These are phyloP conservation scores for Hemiprocne comata DNA, from an alignment of 2,113 vertebrate species.

Conservation along the genomic window DNA sequence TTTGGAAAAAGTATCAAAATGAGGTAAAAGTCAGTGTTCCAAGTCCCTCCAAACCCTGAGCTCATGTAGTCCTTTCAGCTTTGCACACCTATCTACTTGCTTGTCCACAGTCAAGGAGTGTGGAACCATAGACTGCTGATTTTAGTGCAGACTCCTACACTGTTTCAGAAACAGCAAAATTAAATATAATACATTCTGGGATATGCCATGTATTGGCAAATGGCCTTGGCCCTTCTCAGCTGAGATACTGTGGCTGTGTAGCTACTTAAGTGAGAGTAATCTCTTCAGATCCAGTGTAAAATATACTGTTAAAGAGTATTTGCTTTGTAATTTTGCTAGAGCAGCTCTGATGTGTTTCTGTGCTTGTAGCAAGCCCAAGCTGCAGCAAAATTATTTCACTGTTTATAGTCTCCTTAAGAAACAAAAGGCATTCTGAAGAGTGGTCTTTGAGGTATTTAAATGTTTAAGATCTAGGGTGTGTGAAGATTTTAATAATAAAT, in stretches of 20 bases:
- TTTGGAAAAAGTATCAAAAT: not conserved
- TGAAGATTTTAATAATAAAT: not conserved
- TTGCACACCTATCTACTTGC: not conserved
- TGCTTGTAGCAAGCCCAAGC: conserved; percentile 9
- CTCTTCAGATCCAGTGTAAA: not conserved
- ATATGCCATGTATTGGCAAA: not conserved
- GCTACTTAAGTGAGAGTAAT: not conserved
- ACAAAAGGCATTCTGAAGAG: not conserved
- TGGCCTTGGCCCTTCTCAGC: not conserved
- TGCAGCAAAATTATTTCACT: not conserved
- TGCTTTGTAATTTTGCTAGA: not conserved
- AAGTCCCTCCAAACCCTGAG: not conserved
- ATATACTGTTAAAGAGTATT: not conserved
- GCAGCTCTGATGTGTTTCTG: conserved; percentile 11
- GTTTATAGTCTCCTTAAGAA: not conserved
- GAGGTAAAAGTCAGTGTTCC: not conserved
- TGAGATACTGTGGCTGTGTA: not conserved
- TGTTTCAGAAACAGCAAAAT: not conserved
- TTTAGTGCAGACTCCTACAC: not conserved
- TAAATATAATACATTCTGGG: not conserved
- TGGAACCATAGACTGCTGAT: not conserved
- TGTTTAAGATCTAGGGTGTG: not conserved
- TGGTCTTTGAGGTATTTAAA: not conserved
- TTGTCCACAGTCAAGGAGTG: not conserved
- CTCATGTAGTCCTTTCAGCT: not conserved